These are phyloP conservation scores for Disparrhopalites patrizii DNA, from an alignment of 2,888 invertebrate species.

Conservation along the genomic window DNA sequence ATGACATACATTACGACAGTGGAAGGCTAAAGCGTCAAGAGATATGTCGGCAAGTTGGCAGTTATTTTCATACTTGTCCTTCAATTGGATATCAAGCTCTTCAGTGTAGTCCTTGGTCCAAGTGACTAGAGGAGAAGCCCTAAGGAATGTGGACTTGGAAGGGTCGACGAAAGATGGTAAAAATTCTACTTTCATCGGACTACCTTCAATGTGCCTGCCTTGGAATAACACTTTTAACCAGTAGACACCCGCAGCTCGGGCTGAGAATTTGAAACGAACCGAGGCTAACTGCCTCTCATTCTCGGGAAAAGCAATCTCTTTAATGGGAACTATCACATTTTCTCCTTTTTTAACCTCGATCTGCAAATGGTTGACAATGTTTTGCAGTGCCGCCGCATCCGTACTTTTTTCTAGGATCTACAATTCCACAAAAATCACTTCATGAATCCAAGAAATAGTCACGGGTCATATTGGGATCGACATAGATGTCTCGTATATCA, in stretches of 20 bases:
- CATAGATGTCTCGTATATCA: not conserved
- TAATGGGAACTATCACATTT: not conserved
- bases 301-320: conserved; percentile 15
- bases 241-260: conserved; percentile 1
- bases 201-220: conserved; percentile 15
- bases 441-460: not conserved
- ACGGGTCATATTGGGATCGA: not conserved
- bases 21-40: conserved; percentile 12
- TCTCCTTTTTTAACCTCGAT: conserved; percentile 11
- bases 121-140: conserved; percentile 13
- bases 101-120: not conserved
- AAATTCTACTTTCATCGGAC: conserved; percentile 26
- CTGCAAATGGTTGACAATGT: not conserved
- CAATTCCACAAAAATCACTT: not conserved
- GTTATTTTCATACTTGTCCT: conserved; percentile 23
- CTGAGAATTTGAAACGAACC: conserved; percentile 18
- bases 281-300: conserved; percentile 14
- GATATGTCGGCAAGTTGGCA: conserved; percentile 9
- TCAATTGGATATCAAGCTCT: conserved; percentile 21
- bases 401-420: conserved; percentile 1
- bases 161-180: conserved; percentile 13
- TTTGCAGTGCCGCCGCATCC: not conserved
- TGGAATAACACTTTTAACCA: conserved; percentile 9
- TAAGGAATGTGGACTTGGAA: conserved; percentile 17
- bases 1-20: conserved; percentile 5